Evolutionary conservation across 2,113 vertebrate species (phyloP).

Genomic region (Rhynchomys soricoides): DNA sequence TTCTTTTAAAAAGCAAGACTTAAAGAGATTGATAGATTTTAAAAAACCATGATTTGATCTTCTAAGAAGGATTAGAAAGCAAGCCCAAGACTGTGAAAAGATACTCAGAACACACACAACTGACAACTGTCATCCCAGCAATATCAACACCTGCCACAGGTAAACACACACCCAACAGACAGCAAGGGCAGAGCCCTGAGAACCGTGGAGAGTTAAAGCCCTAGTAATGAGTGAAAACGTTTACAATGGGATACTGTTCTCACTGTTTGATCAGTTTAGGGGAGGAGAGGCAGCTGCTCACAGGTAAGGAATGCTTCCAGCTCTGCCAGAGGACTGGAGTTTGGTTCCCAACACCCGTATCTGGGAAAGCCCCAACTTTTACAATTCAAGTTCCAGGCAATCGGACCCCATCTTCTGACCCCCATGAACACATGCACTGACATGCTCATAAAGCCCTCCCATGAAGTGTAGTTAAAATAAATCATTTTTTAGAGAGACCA

Average conservation of each 20-base stretch:
- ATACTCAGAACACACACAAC: not conserved
- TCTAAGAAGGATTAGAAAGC: slow-evolving; percentile 25
- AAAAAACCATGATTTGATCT: slow-evolving; percentile 7
- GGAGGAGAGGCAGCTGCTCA: not conserved
- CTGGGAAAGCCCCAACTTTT: not conserved
- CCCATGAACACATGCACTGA: not conserved
- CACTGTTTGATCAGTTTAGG: not conserved
- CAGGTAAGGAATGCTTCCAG: not conserved
- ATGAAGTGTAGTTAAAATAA: not conserved
- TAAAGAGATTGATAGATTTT: not conserved
- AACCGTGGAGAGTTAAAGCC: not conserved
- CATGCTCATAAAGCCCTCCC: not conserved
- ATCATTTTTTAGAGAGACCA: not conserved
- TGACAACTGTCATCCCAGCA: not conserved
- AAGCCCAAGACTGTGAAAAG: not conserved
- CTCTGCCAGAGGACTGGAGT: not conserved
- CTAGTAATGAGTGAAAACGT: not conserved
- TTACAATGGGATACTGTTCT: not conserved
- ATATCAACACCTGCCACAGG: not conserved
- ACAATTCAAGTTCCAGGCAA: not conserved
- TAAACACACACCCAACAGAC: not conserved
- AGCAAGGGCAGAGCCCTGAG: not conserved
- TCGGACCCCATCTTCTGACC: not conserved
- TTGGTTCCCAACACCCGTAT: not conserved
- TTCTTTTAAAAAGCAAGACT: slow-evolving; percentile 4